phyloP scores from a whole-genome alignment of 1,140 invertebrate genomes.

The Neuroterus valhalla region DNA sequence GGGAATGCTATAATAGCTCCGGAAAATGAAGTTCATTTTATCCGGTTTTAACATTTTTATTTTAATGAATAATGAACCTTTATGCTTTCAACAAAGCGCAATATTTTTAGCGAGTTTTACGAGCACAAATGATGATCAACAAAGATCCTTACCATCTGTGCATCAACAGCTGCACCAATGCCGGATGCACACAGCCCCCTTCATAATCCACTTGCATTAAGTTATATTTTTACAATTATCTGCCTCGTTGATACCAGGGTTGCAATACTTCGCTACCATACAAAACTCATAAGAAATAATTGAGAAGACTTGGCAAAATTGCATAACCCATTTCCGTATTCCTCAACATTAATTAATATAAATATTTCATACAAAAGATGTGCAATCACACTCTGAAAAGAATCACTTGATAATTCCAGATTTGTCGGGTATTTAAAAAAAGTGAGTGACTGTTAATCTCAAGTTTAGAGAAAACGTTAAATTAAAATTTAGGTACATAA shows the following conservation, averaged over 20 bases:
- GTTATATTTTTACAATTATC: constrained; percentile 53
- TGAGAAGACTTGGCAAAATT: too few species aligned
- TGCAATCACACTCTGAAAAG: too few species aligned
- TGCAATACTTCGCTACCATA: neutral
- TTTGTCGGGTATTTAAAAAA: too few species aligned
- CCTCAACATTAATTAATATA: too few species aligned
- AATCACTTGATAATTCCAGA: too few species aligned
- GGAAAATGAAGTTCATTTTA: neutral
- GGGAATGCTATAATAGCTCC: too few species aligned
- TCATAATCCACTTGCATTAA: constrained; percentile 49
- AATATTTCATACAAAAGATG: too few species aligned
- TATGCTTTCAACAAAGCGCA: constrained; percentile 10
- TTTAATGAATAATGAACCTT: constrained; percentile 12
- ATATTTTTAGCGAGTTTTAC: constrained; percentile 36
- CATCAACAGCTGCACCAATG: constrained; percentile 55
- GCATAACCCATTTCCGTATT: too few species aligned
- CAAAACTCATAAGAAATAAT: too few species aligned
- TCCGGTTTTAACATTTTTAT: neutral
- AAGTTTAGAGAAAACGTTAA: too few species aligned
- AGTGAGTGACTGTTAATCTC: too few species aligned
- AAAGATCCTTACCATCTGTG: constrained; percentile 57
- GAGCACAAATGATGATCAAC: constrained; percentile 40
- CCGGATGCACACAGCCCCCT: constrained; percentile 40
- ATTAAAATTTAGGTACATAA: too few species aligned
- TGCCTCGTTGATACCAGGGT: neutral